Conservation (phyloP, 2,888 invertebrate species). For the Biston betularia region DNA sequence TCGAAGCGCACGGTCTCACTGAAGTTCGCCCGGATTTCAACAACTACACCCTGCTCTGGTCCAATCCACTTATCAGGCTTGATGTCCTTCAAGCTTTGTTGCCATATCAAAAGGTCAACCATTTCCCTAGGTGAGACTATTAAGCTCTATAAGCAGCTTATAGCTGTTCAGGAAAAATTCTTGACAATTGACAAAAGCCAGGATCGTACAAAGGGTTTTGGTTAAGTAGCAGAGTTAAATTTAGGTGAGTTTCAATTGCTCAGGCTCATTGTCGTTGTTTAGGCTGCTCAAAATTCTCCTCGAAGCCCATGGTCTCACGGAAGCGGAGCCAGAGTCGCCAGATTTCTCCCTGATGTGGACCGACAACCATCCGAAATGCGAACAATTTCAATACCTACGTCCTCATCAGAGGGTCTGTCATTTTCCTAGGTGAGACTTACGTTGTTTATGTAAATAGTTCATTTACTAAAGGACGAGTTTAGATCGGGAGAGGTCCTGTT, state of each 20-base stretch:
- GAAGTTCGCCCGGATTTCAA: neutral
- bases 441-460: neutral
- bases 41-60: neutral
- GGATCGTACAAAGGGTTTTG: neutral
- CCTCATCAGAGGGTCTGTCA: constrained; percentile 55
- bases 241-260: constrained; percentile 6
- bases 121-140: neutral
- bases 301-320: constrained; percentile 53
- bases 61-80: neutral
- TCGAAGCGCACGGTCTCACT: constrained; percentile 1
- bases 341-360: constrained; percentile 56
- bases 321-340: constrained; percentile 35
- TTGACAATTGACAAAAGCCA: neutral
- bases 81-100: neutral
- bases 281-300: constrained; percentile 48
- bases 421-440: constrained; percentile 52
- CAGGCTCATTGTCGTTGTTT: constrained; percentile 24
- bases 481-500: neutral
- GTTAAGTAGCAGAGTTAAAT: neutral
- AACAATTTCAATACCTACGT: constrained; percentile 41
- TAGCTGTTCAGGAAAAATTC: neutral
- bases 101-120: neutral
- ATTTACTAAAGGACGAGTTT: neutral
- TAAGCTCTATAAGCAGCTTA: neutral
- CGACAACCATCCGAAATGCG: constrained; percentile 41